Evolutionary conservation across 1,140 invertebrate genomes (phyloP), one percentile per base, ranked within the genome.

Genomic region (Drosophila eugracilis): DNA sequence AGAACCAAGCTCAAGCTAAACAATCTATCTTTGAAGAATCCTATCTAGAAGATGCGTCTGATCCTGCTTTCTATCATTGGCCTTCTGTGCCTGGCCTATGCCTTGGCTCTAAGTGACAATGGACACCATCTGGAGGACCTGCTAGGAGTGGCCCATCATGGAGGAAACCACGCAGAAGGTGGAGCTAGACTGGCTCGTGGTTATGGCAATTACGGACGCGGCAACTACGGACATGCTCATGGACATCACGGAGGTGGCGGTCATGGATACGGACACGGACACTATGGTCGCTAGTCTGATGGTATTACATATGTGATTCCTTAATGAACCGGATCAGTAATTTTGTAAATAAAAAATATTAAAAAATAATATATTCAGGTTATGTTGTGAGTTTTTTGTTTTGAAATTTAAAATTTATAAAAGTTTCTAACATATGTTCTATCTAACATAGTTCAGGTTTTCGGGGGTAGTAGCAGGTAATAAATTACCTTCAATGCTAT

Each of bases 121-220:
- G 66, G 10, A n/a, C 14, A 7, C 14, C 22, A 55, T 7, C 44
- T 28, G 17, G 41, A 45, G 9, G 32, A 49, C 3, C 63, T 79
- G 10, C 32, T 71, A 21, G 66, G 70, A 12, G 42, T 86, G 5
- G 83, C 54, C 17, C 78, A 83, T 65, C 48, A 52, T 5, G 84
- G 74, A 53, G 52, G 15, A 0, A 22, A n/a, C 4, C 84, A 86
- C 30, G 75, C 66, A 10, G 81, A 76, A 30, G 50, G 42, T 0
- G 84, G 71, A 7, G 24, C 45, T 1, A 49, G 84, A 0, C 37
- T 44, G 4, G 48, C 60, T 5, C 37, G 60, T 3, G 48, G 60
- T 21, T 26, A 49, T 5, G 41, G 78, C 1, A 45, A 39, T 17
- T 71, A 70, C 0, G 48, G 59, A 5, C 30, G 12, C 9, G 47